phyloP scores from a whole-genome alignment of 2,888 invertebrate genomes.

The Temnothorax rugatulus region DNA sequence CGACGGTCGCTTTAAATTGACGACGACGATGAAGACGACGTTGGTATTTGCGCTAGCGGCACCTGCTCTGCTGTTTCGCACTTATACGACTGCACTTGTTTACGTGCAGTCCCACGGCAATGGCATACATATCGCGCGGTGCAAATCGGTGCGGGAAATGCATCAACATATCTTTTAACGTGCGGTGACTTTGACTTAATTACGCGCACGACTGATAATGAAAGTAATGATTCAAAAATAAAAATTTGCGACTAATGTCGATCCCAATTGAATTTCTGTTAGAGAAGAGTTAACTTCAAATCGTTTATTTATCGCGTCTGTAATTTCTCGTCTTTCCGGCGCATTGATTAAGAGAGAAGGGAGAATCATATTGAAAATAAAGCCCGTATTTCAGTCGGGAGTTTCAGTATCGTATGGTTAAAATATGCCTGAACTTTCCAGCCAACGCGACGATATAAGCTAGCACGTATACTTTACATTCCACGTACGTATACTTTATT shows the following conservation, averaged over 20 bases:
- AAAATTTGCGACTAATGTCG: not conserved
- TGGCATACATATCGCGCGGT: not conserved
- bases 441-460: constrained; percentile 27
- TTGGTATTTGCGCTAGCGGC: constrained; percentile 22
- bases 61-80: constrained; percentile 1
- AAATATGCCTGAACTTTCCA: constrained; percentile 44
- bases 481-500: constrained; percentile 45
- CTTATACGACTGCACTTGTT: constrained; percentile 26
- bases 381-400: constrained; percentile 19
- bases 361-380: constrained; percentile 45
- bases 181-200: not conserved
- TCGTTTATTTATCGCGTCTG: not conserved
- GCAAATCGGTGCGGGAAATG: not conserved
- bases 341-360: constrained; percentile 26
- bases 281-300: not conserved
- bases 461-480: constrained; percentile 39
- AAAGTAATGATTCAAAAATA: not conserved
- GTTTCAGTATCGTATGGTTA: constrained; percentile 23
- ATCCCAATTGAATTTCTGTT: not conserved
- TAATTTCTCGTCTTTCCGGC: constrained; percentile 3
- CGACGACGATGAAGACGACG: constrained; percentile 34
- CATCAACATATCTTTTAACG: constrained; percentile 2
- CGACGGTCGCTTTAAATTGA: constrained; percentile 45
- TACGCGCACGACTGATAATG: not conserved
- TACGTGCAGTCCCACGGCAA: not conserved